Base-by-base conservation (phyloP, 53 echinoderm and acorn worm species). In the Antedon mediterranea region DNA sequence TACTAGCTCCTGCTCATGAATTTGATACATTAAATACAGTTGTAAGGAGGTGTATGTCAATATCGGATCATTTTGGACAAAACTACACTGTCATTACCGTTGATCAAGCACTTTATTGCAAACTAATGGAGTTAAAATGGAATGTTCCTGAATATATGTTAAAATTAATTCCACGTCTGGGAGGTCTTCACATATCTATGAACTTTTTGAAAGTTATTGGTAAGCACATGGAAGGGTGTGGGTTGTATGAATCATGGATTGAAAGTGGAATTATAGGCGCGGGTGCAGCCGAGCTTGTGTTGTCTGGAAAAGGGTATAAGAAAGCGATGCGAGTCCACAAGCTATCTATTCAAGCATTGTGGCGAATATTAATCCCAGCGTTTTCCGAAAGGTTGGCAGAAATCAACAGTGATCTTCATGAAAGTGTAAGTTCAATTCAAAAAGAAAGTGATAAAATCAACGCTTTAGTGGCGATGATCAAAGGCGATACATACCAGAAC, bases 281-380 rank as follows among this genome's bases (percentile, higher is more conserved):
- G 43, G 71, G 71, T 43, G 37, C 73, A 30, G 72, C 34, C 4
- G 27, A 85, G 15, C 76, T n/a, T 31, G 80, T 57, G 23, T 3
- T 80, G 37, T 18, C 34, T 7, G 83, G 85, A 3, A 89, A 85
- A 78, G 30, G 72, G 9, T 89, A 85, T 30, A 34, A 27, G 0
- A 79, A 72, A 41, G 85, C 82, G 26, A 44, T 82, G 34, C 82
- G 89, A 34, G 83, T 74, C 31, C 83, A 89, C 33, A 89, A 89
- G 33, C 33, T 85, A 18, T 85, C 89, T 29, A 32, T 37, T 15
- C 82, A 89, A 43, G 89, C 83, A 15, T 44, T 89, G 43, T 85
- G 89, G 85, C 85, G 78, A 5, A 20, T 78, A 9, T 42, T 83
- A 34, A 9, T 71, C 8, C 71, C 84, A 34, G 18, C 0, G 3